Percentiles rank a stretch among this genome's conserved stretches.
Conservation (phyloP, 92 coral and sea anemone genomes). For the Phenganax subtilis region DNA sequence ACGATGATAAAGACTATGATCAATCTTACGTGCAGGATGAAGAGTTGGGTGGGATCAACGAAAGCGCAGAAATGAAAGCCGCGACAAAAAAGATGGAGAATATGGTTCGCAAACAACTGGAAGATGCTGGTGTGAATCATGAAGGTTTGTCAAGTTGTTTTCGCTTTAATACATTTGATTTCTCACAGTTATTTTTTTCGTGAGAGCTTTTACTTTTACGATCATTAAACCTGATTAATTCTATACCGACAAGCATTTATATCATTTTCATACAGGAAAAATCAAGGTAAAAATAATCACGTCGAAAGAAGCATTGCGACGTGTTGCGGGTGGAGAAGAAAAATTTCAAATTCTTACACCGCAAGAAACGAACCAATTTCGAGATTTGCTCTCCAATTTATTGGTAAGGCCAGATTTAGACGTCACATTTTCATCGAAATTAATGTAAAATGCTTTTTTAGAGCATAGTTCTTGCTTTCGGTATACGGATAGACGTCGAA, state of each 20-base stretch:
- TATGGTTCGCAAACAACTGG: constrained; percentile 75
- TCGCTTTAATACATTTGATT: too few relatives aligned
- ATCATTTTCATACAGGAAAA: constrained; percentile 54
- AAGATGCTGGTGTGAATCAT: constrained; percentile 72
- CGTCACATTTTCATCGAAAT: not conserved
- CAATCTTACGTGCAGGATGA: constrained; percentile 54
- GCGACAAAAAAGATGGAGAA: constrained; percentile 92
- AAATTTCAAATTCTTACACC: constrained; percentile 68
- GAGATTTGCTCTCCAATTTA: constrained; percentile 64
- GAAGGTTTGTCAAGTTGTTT: constrained; percentile 54
- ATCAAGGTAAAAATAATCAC: constrained; percentile 88
- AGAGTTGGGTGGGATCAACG: constrained; percentile 51
- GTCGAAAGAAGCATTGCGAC: constrained; percentile 72
- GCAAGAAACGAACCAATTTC: constrained; percentile 75
- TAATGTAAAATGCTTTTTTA: not conserved
- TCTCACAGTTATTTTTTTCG: not conserved
- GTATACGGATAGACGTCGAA: not conserved
- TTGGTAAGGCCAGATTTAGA: constrained; percentile 52
- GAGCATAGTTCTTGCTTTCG: too few relatives aligned
- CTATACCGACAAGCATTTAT: too few relatives aligned
- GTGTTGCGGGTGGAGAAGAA: constrained; percentile 55
- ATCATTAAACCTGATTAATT: too few relatives aligned
- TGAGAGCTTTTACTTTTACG: too few relatives aligned
- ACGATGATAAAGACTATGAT: constrained; percentile 45
- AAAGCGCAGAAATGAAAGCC: constrained; percentile 46